phyloP scores from a whole-genome alignment of 2,888 invertebrate genomes.

The Melipona bicolor region DNA sequence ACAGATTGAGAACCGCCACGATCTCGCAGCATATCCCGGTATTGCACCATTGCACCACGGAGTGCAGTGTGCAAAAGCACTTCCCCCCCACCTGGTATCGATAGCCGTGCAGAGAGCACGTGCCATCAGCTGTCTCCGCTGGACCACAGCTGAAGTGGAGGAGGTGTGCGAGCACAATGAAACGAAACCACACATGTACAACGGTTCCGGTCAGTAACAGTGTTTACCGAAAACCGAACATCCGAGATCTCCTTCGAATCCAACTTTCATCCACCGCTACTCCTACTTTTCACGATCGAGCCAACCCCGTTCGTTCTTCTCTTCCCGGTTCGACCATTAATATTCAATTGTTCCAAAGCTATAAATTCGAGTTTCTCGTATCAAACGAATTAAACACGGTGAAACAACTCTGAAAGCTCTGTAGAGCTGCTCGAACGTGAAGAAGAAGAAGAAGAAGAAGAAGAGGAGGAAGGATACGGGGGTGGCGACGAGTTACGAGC shows the following conservation, averaged over 20 bases:
- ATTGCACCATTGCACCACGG: constrained; percentile 75
- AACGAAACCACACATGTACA: constrained; percentile 7
- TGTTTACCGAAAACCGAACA: constrained; percentile 36
- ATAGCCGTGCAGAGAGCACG: constrained; percentile 81
- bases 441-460: constrained; percentile 5
- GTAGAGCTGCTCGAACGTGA: constrained; percentile 24
- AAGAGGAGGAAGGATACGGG: constrained; percentile 8
- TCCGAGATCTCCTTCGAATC: background rate
- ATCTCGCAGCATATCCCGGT: constrained; percentile 65
- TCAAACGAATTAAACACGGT: constrained; percentile 24
- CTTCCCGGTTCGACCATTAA: constrained; percentile 28
- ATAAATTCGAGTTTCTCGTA: constrained; percentile 57
- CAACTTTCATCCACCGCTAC: no score
- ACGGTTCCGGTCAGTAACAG: constrained; percentile 42
- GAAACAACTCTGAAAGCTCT: constrained; percentile 39
- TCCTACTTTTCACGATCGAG: constrained; percentile 21
- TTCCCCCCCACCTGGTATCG: constrained; percentile 69
- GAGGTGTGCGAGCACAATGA: constrained; percentile 66
- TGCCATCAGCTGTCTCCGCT: constrained; percentile 82
- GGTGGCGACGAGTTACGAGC: constrained; percentile 51
- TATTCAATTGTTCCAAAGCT: constrained; percentile 54
- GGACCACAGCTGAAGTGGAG: constrained; percentile 80
- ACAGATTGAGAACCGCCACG: constrained; percentile 73
- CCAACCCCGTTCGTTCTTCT: background rate
- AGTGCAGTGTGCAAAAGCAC: constrained; percentile 74